Evolutionary conservation across 1,140 invertebrate species (phyloP), one percentile per base, ranked within the genome.

Genomic region (Harpegnathos saltator): DNA sequence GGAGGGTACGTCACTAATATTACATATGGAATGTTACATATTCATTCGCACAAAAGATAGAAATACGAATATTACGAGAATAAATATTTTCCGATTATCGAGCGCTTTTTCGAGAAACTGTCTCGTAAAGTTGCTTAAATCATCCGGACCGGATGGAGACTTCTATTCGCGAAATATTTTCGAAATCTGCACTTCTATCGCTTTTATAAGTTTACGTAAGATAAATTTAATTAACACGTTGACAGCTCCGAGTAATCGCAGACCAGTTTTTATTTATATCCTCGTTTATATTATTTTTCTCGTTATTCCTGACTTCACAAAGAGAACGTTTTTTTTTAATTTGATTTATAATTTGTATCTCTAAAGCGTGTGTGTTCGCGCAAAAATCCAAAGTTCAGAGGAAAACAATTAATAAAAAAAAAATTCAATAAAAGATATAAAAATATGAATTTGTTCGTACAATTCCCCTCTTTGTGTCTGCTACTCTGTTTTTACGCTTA

Each of bases 1-100:
- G 29, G 26, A 44, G 4, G 7, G 38, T 44, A 44, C 9, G 38
- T 7, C 7, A 52, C 19, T 33, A 33, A 33, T 52, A 38, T 65
- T 9, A 68, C 29, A 66, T 66, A 38, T 48, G 29, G 29, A n/a
- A 54, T 17, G 26, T 74, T 48, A 75, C 48, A 38, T 75, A 75
- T 65, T 75, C 9, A 75, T 65, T 75, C 4, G 50, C 5, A 72
- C 14, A 22, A 48, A 17, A 15, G n/a, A 62, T 74, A n/a, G 4
- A 62, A 75, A n/a, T n/a, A n/a, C n/a, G n/a, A n/a, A n/a, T n/a
- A 24, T 73, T 7, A 33, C 33, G 3, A 17, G 19, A 3, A 73
- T 63, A n/a, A 50, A 7, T 33, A 7, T 33, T 52, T 29, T 26
- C 44, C 22, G 19, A 29, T 44, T 52, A 33, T 38, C 52, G 17